Evolutionary conservation across 2,888 invertebrate species (phyloP).

Genomic region (Perizoma flavofasciatum): DNA sequence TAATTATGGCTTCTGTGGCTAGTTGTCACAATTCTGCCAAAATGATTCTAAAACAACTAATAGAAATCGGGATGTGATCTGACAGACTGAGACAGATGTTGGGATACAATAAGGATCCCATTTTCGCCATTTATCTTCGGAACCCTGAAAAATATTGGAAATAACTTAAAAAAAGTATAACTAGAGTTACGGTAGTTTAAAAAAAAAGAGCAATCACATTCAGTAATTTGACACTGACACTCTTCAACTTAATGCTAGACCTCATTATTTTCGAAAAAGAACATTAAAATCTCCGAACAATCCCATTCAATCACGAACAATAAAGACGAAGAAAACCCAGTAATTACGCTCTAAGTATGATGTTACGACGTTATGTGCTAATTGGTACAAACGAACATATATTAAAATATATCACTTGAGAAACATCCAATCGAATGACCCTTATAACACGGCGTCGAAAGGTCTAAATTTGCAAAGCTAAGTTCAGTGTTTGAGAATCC

Average conservation of each 20-base stretch:
- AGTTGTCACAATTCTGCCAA: too few relatives aligned
- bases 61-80: too few relatives aligned
- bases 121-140: too few relatives aligned
- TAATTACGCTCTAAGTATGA: slow-evolving; percentile 42
- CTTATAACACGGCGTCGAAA: slow-evolving; percentile 5
- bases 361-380: slow-evolving; percentile 52
- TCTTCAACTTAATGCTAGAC: slow-evolving; percentile 12
- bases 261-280: slow-evolving; percentile 29
- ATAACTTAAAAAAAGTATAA: too few relatives aligned
- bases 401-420: slow-evolving; percentile 27
- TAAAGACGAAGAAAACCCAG: slow-evolving; percentile 38
- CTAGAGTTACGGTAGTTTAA: too few relatives aligned
- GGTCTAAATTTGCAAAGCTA: slow-evolving; percentile 11
- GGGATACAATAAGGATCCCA: too few relatives aligned
- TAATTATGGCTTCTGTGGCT: too few relatives aligned
- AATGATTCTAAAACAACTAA: too few relatives aligned
- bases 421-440: slow-evolving; percentile 14
- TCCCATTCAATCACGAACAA: slow-evolving; percentile 37
- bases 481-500: slow-evolving; percentile 23
- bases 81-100: too few relatives aligned
- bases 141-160: too few relatives aligned
- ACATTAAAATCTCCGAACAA: slow-evolving; percentile 33
- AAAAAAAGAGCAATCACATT: too few relatives aligned
- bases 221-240: not conserved
- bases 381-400: slow-evolving; percentile 52